These are phyloP conservation scores for Amblyopsis hoosieri DNA, from an alignment of 2,797 vertebrate species.

Conservation along the genomic window DNA sequence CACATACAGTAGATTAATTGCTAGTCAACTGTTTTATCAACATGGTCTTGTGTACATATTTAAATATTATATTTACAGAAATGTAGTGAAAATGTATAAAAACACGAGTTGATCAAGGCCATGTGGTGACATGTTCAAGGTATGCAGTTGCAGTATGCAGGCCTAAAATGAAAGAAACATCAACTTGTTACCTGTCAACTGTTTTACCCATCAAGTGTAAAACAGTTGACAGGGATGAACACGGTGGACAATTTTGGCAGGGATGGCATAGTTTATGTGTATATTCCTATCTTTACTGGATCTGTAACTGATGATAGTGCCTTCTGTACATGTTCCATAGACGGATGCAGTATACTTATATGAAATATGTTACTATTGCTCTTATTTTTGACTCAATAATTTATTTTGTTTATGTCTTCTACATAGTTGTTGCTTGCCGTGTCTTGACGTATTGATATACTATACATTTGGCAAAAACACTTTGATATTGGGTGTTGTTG, in stretches of 20 bases:
- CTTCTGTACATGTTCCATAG: no score
- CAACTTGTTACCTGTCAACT: background rate
- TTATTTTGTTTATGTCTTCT: no score
- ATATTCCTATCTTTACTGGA: background rate
- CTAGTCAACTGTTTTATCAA: constrained; percentile 1
- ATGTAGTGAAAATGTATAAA: background rate
- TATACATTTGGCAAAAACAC: no score
- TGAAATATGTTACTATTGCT: no score
- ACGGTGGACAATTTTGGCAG: constrained; percentile 1
- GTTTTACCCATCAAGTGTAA: constrained; percentile 1
- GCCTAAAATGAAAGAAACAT: no score
- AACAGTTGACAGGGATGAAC: background rate
- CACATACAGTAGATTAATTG: constrained; percentile 1
- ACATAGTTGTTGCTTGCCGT: no score
- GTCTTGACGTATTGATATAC: no score
- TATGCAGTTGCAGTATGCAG: no score
- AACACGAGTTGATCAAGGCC: constrained; percentile 1
- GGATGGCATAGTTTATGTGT: background rate
- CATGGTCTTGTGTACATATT: background rate
- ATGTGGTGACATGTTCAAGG: background rate
- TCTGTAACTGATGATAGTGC: no score
- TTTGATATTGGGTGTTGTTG: no score
- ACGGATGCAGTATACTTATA: no score
- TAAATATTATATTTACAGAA: background rate
- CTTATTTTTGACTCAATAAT: no score